Evolutionary conservation across 2,797 vertebrate species (phyloP).

Genomic region (Morus bassanus): DNA sequence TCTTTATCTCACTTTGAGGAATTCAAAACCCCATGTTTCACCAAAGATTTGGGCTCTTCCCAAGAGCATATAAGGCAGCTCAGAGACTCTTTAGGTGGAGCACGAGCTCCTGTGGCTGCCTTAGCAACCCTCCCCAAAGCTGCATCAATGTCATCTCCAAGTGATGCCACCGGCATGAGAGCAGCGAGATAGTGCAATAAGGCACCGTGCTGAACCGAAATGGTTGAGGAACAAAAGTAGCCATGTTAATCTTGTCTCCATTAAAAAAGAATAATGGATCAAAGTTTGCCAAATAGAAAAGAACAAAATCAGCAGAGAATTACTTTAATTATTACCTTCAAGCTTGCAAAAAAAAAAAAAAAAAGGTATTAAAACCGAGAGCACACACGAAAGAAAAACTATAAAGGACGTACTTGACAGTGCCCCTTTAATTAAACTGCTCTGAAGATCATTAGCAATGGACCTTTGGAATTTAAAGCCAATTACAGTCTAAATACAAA

Average conservation of each 20-base stretch:
- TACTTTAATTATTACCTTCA: slow-evolving; percentile 71
- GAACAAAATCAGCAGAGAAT: slow-evolving; percentile 69
- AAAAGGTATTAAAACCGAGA: slow-evolving; percentile 14
- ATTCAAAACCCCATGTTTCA: neutral
- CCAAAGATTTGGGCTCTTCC: neutral
- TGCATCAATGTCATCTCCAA: neutral
- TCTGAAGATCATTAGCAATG: slow-evolving; percentile 57
- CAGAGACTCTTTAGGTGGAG: neutral
- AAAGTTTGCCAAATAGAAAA: slow-evolving; percentile 70
- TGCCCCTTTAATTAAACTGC: slow-evolving; percentile 66
- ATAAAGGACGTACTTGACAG: slow-evolving; percentile 62
- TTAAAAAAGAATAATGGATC: slow-evolving; percentile 66
- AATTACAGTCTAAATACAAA: slow-evolving; percentile 51
- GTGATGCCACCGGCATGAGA: neutral
- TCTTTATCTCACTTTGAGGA: neutral
- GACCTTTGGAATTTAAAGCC: slow-evolving; percentile 57
- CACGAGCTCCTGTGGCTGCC: neutral
- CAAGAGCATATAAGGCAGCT: neutral
- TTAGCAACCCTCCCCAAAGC: slow-evolving; percentile 11
- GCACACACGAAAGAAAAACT: slow-evolving; percentile 21
- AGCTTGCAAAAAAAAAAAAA: slow-evolving; percentile 1
- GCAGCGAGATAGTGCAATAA: neutral
- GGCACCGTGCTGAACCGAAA: neutral
- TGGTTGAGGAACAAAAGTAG: neutral
- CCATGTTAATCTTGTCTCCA: slow-evolving; percentile 12